phyloP scores from a whole-genome alignment of 1,140 invertebrate species.

The Bombus impatiens region DNA sequence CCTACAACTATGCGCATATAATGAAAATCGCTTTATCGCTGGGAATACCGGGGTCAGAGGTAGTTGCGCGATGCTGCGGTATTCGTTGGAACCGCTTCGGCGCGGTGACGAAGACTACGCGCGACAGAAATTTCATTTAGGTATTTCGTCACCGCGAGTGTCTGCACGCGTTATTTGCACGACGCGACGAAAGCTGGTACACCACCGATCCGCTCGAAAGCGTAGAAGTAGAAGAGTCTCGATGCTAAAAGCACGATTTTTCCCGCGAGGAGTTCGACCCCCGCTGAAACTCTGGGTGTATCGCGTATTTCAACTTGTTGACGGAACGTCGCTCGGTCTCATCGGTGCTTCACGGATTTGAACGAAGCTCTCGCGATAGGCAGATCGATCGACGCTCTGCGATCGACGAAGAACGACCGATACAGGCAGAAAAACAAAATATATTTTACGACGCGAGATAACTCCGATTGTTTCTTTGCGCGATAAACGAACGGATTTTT shows the following conservation, averaged over 20 bases:
- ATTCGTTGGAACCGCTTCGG: slow-evolving; percentile 37
- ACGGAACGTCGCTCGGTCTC: neutral
- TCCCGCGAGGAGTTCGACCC: no score
- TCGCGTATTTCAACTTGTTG: neutral
- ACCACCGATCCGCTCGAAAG: neutral
- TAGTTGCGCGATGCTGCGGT: slow-evolving; percentile 7
- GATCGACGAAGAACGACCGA: neutral
- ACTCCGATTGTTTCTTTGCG: no score
- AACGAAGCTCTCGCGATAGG: neutral
- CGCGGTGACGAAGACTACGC: neutral
- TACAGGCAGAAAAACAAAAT: no score
- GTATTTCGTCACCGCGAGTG: neutral
- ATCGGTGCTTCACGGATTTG: neutral
- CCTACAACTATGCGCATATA: neutral
- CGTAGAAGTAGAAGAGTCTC: neutral
- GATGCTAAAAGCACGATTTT: neutral
- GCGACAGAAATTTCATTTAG: slow-evolving; percentile 42
- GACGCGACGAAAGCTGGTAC: neutral
- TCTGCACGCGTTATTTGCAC: slow-evolving; percentile 26
- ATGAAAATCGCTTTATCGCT: slow-evolving; percentile 19
- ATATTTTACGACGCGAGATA: no score
- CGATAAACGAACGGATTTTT: no score
- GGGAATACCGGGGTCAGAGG: neutral
- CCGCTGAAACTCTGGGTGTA: neutral
- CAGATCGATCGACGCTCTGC: neutral